Base-by-base conservation (phyloP, 35 echinoderm and acorn worm species). In the Ophiothrix spiculata region DNA sequence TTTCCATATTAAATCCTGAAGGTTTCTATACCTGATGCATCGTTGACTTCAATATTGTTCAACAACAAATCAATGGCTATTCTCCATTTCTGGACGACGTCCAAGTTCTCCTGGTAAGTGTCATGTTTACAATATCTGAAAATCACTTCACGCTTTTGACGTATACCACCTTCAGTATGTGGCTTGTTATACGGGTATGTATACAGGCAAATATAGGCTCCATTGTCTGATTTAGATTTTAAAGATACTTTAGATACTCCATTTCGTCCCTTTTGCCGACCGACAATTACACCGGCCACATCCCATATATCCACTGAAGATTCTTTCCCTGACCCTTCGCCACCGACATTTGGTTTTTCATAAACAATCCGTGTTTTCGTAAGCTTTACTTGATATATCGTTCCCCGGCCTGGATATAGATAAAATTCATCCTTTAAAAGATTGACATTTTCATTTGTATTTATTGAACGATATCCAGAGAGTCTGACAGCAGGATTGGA, bases 11-110 rank as follows among this genome's bases (percentile, higher is more conserved):
- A n/a, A n/a, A n/a, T n/a, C n/a, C n/a, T n/a, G n/a, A n/a, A n/a
- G n/a, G n/a, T n/a, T n/a, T n/a, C n/a, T n/a, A n/a, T 69, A 69
- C 60, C 60, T 69, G 60, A 15, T 4, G 29, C 23, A 69, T 69
- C 29, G 60, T 69, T 69, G 17, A 69, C 60, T 69, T 69, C 60
- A 15, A 69, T n/a, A 28, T 69, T 69, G 16, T 69, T 6, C 60
- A 69, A 69, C 23, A 69, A 69, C 60, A 69, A n/a, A 10, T 69
- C 60, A 69, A 84, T 63, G 10, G 81, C 81, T 33, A 84, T 3
- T 60, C 81, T 39, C 81, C 81, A 84, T 84, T 69, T 84, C 23
- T 84, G 81, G 63, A 60, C 40, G 34, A 84, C 63, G 37, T 63
- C 80, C 45, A 84, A 84, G 37, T 84, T 84, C 37, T 84, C 34